phyloP scores from a whole-genome alignment of 2,113 vertebrate species.

The Pycnonotus jocosus region DNA sequence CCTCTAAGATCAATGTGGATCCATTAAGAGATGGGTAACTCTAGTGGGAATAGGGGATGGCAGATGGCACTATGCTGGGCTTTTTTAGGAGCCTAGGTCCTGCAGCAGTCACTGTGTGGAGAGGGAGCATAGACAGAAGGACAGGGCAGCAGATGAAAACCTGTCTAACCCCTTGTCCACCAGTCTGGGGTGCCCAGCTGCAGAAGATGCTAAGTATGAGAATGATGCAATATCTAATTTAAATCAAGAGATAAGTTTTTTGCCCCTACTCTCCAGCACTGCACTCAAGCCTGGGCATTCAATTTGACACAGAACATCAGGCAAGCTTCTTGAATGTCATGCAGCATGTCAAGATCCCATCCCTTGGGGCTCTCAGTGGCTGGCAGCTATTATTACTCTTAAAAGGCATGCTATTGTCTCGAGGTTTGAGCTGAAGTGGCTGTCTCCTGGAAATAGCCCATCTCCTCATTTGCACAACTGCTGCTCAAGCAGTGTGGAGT shows the following conservation, averaged over 20 bases:
- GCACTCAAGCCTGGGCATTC: background rate
- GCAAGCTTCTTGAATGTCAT: background rate
- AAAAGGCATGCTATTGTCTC: background rate
- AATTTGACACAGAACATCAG: background rate
- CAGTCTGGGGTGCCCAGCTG: background rate
- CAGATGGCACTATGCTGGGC: fast-evolving
- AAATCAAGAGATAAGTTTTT: background rate
- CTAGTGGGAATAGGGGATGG: fast-evolving
- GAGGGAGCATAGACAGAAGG: fast-evolving
- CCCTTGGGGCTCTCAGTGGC: background rate
- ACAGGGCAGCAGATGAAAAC: background rate
- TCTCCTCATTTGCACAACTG: background rate
- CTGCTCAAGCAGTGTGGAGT: background rate
- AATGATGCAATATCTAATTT: background rate
- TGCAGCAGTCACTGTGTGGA: background rate
- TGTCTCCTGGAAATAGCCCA: background rate
- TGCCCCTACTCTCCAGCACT: background rate
- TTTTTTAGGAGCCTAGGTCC: background rate
- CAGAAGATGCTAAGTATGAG: background rate
- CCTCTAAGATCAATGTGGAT: fast-evolving
- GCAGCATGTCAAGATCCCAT: background rate
- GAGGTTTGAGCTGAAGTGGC: background rate
- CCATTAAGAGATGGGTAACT: fast-evolving
- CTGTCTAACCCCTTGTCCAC: background rate
- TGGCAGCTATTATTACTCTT: background rate